Evolutionary conservation across 1,140 invertebrate species (phyloP).

Genomic region (Magallana angulata): DNA sequence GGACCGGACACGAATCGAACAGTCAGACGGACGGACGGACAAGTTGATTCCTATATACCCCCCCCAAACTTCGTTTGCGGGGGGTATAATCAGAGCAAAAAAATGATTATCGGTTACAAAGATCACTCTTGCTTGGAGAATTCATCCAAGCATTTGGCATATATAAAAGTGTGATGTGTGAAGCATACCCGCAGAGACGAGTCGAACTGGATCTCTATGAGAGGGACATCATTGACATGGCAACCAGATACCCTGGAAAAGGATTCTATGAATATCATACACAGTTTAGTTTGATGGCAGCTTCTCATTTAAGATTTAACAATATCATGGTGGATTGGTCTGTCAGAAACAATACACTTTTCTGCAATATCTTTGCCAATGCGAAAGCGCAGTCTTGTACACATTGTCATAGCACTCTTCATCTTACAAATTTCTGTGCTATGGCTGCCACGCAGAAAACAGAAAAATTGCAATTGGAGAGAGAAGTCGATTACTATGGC

Average conservation of each 20-base stretch:
- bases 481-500: too few relatives aligned
- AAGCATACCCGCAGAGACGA: slow-evolving; percentile 5
- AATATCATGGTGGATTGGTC: slow-evolving; percentile 11
- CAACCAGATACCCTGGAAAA: slow-evolving; percentile 24
- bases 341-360: neutral
- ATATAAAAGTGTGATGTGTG: too few relatives aligned
- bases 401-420: neutral
- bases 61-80: too few relatives aligned
- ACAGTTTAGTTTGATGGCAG: neutral
- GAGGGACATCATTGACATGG: slow-evolving; percentile 45
- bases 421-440: slow-evolving; percentile 1
- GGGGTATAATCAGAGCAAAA: too few relatives aligned
- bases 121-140: too few relatives aligned
- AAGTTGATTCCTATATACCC: too few relatives aligned
- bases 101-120: too few relatives aligned
- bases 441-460: too few relatives aligned
- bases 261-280: slow-evolving; percentile 45
- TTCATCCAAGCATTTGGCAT: too few relatives aligned
- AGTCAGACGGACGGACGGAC: too few relatives aligned
- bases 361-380: neutral
- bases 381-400: neutral
- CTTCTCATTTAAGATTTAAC: neutral
- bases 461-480: too few relatives aligned
- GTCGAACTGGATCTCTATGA: slow-evolving; percentile 40
- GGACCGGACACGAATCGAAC: too few relatives aligned